Evolutionary conservation across 2,888 invertebrate genomes (phyloP), one percentile per base, ranked within the genome.

Genomic region (Lochmaea crataegi): DNA sequence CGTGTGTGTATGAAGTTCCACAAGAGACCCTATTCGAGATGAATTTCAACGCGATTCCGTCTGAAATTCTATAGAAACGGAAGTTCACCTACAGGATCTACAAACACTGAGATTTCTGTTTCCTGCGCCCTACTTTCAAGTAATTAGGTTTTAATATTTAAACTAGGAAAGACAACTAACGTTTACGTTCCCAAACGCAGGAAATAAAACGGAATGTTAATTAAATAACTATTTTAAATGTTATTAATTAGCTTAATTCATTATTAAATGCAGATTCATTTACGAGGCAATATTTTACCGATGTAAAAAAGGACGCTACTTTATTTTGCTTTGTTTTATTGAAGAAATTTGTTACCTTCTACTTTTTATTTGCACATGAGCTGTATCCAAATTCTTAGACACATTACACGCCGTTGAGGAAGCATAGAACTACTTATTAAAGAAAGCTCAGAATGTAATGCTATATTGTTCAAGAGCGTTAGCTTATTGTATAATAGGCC

Each of bases 101-200:
- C 68, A 68, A 68, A 60, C 60, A 68, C 41, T 48, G 48, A 60
- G 18, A 60, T 68, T 68, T 48, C 68, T 61, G 38, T 60, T 60
- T 61, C 45, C 67, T 51, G 68, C 14, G 1, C 11, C 22, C 48
- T 51, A 60, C 68, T 60, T 57, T 48, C 48, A 60, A 32, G 60
- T 68, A 68, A 68, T 68, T 60, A 68, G 32, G 48, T 68, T 68
- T 68, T 51, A 68, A 68, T 68, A 68, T 68, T 68, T 56, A 14
- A 64, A 64, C n/a, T 14, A 42, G 48, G 48, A 48, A 42, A 14
- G 18, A 64, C 18, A 64, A 64, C 11, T 42, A 48, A 18, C 42
- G 18, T 10, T 58, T 10, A 58, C 32, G 32, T 14, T 58, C 1
- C 7, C 16, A 51, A 38, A 51, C 51, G 51, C n/a, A 51, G n/a